phyloP scores from a whole-genome alignment of 2,797 vertebrate species.

The Amazona ochrocephala region DNA sequence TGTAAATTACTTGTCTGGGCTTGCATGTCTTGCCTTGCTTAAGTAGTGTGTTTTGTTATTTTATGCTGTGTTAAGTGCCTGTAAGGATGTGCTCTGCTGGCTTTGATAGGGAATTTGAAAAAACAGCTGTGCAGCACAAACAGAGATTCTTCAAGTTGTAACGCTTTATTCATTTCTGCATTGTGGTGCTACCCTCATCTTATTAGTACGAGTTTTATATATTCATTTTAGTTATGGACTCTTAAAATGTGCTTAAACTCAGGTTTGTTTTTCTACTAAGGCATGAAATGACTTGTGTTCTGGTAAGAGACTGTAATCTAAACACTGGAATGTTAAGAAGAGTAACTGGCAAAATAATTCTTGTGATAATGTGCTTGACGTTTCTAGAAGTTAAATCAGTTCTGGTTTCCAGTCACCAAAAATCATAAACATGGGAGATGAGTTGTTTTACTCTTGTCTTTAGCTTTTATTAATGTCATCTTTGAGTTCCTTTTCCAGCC shows the following conservation, averaged over 20 bases:
- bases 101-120: not conserved
- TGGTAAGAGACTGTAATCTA: not conserved
- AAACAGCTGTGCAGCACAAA: not conserved
- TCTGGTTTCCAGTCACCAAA: not conserved
- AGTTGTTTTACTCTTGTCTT: not conserved
- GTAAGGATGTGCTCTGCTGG: not conserved
- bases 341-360: not conserved
- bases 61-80: not conserved
- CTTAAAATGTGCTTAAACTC: not conserved
- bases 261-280: not conserved
- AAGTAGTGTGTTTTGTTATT: conserved; percentile 30
- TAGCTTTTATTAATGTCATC: not conserved
- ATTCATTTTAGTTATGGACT: not conserved
- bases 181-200: accelerated
- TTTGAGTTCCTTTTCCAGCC: not conserved
- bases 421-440: not conserved
- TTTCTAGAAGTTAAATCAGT: not conserved
- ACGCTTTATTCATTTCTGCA: not conserved
- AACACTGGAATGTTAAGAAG: not conserved
- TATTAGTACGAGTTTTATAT: not conserved
- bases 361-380: not conserved
- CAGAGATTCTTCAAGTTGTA: not conserved
- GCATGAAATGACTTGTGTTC: not conserved
- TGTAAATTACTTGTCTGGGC: conserved; percentile 40
- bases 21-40: not conserved